These are phyloP conservation scores for Cistogaster globosa DNA, from an alignment of 2,888 invertebrate species.

Conservation along the genomic window DNA sequence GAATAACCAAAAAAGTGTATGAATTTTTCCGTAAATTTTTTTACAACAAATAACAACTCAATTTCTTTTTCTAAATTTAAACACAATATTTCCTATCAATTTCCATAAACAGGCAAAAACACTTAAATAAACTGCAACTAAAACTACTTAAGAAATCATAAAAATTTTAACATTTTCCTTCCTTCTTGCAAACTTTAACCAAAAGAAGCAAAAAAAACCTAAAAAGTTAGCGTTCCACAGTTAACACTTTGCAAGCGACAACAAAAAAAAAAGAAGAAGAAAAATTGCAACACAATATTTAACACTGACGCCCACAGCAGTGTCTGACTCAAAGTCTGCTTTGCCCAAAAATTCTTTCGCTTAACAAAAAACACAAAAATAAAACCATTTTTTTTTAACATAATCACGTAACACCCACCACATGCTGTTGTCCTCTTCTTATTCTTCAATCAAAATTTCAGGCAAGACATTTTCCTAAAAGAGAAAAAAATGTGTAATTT, in stretches of 20 bases:
- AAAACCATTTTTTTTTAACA: background rate
- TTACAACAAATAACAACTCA: background rate
- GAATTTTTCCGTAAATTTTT: background rate
- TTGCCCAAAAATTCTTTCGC: background rate
- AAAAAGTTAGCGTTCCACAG: background rate
- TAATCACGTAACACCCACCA: background rate
- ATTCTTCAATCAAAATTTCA: background rate
- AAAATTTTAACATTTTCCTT: constrained; percentile 53
- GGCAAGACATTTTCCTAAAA: no score
- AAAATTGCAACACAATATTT: constrained; percentile 36
- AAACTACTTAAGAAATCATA: constrained; percentile 63
- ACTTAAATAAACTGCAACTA: constrained; percentile 44
- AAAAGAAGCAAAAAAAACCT: background rate
- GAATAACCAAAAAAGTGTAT: no score
- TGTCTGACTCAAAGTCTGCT: constrained; percentile 70
- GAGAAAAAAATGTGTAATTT: constrained; percentile 23
- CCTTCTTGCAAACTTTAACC: constrained; percentile 13
- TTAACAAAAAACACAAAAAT: no score
- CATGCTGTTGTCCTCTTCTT: constrained; percentile 13
- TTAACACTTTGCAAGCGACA: constrained; percentile 11
- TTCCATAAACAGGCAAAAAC: constrained; percentile 15
- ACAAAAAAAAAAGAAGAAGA: no score
- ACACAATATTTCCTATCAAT: constrained; percentile 49
- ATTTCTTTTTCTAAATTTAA: background rate
- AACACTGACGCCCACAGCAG: constrained; percentile 57